These are phyloP conservation scores for Ceratitis capitata DNA, from an alignment of 1,140 invertebrate genomes.

Conservation along the genomic window DNA sequence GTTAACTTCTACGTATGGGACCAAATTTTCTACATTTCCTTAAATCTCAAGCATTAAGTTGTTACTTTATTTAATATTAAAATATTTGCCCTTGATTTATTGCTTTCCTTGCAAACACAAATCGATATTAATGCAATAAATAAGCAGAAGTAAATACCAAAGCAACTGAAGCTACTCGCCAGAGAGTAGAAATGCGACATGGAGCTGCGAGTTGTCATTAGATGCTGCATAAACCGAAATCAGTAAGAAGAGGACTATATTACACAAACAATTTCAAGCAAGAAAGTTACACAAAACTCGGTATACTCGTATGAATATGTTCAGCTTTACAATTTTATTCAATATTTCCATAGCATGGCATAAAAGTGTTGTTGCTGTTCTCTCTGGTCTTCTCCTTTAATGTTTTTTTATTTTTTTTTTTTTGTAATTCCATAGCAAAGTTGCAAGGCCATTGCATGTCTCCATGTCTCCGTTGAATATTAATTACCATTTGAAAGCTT, in stretches of 20 bases:
- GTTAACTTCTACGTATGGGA: neutral
- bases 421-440: no score
- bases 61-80: neutral
- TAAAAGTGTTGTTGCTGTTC: neutral
- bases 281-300: neutral
- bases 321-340: neutral
- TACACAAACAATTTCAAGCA: no score
- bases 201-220: no score
- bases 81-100: neutral
- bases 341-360: no score
- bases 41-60: neutral
- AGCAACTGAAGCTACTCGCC: neutral
- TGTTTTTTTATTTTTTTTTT: no score
- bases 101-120: neutral
- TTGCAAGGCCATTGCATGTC: slow-evolving; percentile 42
- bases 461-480: slow-evolving; percentile 58
- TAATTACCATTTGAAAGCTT: slow-evolving; percentile 63
- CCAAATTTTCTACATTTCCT: neutral
- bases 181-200: neutral
- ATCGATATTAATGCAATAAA: neutral
- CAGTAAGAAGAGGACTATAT: no score
- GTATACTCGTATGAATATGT: neutral
- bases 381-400: neutral
- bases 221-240: no score
- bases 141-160: neutral